Percentiles rank a stretch among this genome's conserved stretches.
phyloP scores from a whole-genome alignment of 2,888 invertebrate genomes.

The Acrocera orbiculus region DNA sequence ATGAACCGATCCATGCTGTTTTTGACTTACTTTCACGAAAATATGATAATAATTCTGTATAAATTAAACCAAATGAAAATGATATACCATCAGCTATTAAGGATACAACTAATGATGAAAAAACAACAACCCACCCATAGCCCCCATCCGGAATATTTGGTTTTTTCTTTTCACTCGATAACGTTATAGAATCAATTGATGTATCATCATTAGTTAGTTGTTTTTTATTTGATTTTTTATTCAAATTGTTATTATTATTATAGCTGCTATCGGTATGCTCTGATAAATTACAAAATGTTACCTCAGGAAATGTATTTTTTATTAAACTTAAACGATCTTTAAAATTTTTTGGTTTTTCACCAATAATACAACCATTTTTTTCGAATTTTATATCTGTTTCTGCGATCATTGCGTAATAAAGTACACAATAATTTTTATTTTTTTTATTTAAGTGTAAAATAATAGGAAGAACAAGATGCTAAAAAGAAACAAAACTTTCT shows the following conservation, averaged over 20 bases:
- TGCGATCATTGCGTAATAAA: constrained; percentile 6
- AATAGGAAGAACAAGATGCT: no score
- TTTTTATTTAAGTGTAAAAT: no score
- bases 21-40: constrained; percentile 67
- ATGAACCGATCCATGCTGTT: constrained; percentile 78
- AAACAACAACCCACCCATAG: constrained; percentile 45
- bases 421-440: no score
- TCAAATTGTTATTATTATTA: constrained; percentile 12
- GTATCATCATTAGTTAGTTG: constrained; percentile 23
- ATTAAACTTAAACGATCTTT: constrained; percentile 20
- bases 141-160: constrained; percentile 31
- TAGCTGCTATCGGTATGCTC: constrained; percentile 13
- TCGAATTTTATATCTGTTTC: constrained; percentile 2
- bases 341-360: constrained; percentile 17
- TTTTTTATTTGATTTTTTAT: constrained; percentile 19
- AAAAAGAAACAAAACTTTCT: no score
- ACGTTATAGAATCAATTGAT: constrained; percentile 26
- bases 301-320: constrained; percentile 22
- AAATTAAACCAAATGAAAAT: constrained; percentile 81
- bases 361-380: constrained; percentile 15
- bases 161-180: constrained; percentile 23
- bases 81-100: constrained; percentile 86
- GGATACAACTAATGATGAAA: constrained; percentile 68
- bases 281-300: constrained; percentile 27
- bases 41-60: constrained; percentile 62